Evolutionary conservation across 2,888 invertebrate species (phyloP).

Genomic region (Liodrosophila aerea): DNA sequence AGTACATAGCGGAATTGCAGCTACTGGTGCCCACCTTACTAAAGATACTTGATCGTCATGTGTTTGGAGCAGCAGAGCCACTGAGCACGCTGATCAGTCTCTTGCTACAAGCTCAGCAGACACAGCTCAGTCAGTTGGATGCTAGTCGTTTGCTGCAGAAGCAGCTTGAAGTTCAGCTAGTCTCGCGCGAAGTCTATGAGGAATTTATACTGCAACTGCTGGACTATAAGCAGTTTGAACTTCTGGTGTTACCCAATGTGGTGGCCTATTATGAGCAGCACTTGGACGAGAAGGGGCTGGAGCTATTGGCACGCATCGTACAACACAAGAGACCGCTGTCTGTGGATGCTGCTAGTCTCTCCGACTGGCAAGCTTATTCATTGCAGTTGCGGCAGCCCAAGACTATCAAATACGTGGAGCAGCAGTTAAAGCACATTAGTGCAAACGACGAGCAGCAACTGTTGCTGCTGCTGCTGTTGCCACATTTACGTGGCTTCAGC

Average conservation of each 20-base stretch:
- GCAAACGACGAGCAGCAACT: conserved; percentile 81
- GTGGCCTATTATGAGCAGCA: conserved; percentile 85
- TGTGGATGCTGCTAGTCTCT: conserved; percentile 85
- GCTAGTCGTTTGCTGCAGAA: conserved; percentile 87
- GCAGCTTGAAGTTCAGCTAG: conserved; percentile 83
- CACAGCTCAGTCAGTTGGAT: conserved; percentile 88
- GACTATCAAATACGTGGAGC: conserved; percentile 58
- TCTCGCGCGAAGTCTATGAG: conserved; percentile 85
- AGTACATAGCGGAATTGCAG: conserved; percentile 85
- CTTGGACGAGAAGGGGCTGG: conserved; percentile 84
- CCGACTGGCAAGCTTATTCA: conserved; percentile 87
- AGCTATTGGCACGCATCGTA: conserved; percentile 87
- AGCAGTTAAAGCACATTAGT: conserved; percentile 44
- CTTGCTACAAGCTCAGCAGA: conserved; percentile 85
- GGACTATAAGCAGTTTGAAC: conserved; percentile 88
- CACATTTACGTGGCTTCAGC: conserved; percentile 74
- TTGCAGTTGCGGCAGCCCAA: conserved; percentile 83
- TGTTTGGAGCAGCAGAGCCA: conserved; percentile 21
- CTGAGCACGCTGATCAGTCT: conserved; percentile 83
- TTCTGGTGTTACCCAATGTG: conserved; percentile 87
- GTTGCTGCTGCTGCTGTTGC: conserved; percentile 68
- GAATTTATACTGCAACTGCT: conserved; percentile 87
- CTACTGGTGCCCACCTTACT: conserved; percentile 85
- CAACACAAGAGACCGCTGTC: conserved; percentile 86
- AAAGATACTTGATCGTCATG: conserved; percentile 55